Conservation (phyloP, 2,888 invertebrate genomes). For the Acanthosepion esculentum region DNA sequence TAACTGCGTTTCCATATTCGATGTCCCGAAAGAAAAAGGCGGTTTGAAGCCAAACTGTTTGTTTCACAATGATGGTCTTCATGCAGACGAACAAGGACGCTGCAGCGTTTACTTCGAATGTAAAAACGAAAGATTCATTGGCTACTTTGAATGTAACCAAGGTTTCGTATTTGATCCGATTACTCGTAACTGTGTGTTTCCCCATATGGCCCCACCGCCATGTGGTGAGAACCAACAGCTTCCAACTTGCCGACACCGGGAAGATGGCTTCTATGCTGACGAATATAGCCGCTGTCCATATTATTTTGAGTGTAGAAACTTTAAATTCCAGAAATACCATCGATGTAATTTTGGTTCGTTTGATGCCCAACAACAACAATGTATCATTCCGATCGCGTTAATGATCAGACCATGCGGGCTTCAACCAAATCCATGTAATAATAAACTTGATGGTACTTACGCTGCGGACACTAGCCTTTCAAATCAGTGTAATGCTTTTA, state of each 20-base stretch:
- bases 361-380: slow-evolving; percentile 54
- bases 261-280: slow-evolving; percentile 58
- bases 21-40: slow-evolving; percentile 58
- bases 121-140: slow-evolving; percentile 52
- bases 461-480: slow-evolving; percentile 47
- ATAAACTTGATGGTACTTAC: slow-evolving; percentile 53
- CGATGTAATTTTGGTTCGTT: slow-evolving; percentile 58
- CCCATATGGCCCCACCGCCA: slow-evolving; percentile 53
- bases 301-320: slow-evolving; percentile 56
- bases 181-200: slow-evolving; percentile 52
- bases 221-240: slow-evolving; percentile 55
- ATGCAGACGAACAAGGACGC: slow-evolving; percentile 58
- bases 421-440: slow-evolving; percentile 56
- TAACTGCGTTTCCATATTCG: slow-evolving; percentile 57
- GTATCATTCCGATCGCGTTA: slow-evolving; percentile 54
- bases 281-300: slow-evolving; percentile 58
- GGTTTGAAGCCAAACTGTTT: slow-evolving; percentile 58
- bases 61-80: slow-evolving; percentile 55
- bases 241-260: slow-evolving; percentile 54
- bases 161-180: slow-evolving; percentile 57
- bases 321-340: slow-evolving; percentile 53
- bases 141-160: slow-evolving; percentile 57
- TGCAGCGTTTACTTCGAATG: slow-evolving; percentile 60
- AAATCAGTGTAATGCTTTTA: slow-evolving; percentile 52
- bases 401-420: slow-evolving; percentile 58